phyloP scores from a whole-genome alignment of 2,113 vertebrate genomes.

The Callopanchax toddi region DNA sequence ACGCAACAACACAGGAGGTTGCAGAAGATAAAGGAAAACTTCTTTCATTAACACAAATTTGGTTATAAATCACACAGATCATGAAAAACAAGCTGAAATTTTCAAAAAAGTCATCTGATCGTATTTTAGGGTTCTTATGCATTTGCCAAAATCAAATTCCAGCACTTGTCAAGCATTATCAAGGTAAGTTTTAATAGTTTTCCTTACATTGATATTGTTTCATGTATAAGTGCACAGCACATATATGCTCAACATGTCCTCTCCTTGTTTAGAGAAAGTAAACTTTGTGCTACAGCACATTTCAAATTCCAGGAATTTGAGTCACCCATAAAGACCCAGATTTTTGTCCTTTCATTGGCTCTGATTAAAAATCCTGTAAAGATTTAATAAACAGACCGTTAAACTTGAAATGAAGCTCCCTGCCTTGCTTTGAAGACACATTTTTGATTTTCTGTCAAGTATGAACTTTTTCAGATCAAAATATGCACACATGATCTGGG shows the following conservation, averaged over 20 bases:
- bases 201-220: too few species aligned
- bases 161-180: slow-evolving; percentile 30
- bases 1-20: neutral
- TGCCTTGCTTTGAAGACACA: neutral
- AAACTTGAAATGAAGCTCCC: neutral
- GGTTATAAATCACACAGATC: too few species aligned
- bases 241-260: too few species aligned
- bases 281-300: neutral
- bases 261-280: slow-evolving; percentile 3
- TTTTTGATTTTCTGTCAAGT: slow-evolving; percentile 6
- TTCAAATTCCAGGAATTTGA: too few species aligned
- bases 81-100: slow-evolving; percentile 8
- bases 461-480: slow-evolving; percentile 7
- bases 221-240: too few species aligned
- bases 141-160: too few species aligned
- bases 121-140: too few species aligned
- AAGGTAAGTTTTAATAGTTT: too few species aligned
- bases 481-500: slow-evolving; percentile 19
- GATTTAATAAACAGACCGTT: neutral
- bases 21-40: neutral
- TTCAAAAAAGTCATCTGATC: neutral
- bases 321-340: too few species aligned
- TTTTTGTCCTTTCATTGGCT: neutral
- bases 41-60: neutral
- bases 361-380: neutral